A percentile compares a stretch with the other conserved stretches of the same genome.
Evolutionary conservation across 1,140 invertebrate genomes (phyloP).

Genomic region (Bombus soroeensis): DNA sequence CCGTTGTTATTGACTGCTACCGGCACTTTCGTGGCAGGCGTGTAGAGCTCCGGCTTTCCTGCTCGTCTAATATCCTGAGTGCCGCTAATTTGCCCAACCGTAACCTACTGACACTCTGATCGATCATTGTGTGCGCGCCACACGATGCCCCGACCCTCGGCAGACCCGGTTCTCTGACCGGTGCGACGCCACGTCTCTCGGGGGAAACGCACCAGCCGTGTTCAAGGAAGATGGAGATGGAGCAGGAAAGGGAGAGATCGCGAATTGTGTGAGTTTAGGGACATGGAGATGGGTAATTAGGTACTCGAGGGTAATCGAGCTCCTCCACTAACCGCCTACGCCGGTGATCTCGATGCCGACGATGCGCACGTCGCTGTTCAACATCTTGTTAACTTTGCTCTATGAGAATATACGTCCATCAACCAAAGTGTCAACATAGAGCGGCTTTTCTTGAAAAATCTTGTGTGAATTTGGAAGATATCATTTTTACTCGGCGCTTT

Average conservation of each 20-base stretch:
- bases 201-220: not conserved
- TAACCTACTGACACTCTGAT: slow-evolving; percentile 75
- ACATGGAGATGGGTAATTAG: slow-evolving; percentile 69
- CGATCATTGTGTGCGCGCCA: slow-evolving; percentile 67
- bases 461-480: not conserved
- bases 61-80: slow-evolving; percentile 79
- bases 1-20: slow-evolving; percentile 63
- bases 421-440: not conserved
- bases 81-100: slow-evolving; percentile 77
- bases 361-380: slow-evolving; percentile 37
- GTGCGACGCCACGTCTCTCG: not conserved
- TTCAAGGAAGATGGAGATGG: slow-evolving; percentile 41
- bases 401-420: not conserved
- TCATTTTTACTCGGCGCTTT: not conserved
- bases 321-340: slow-evolving; percentile 48
- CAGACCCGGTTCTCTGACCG: not conserved
- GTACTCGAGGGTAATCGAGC: slow-evolving; percentile 69
- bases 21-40: slow-evolving; percentile 45
- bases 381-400: slow-evolving; percentile 39
- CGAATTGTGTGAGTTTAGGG: slow-evolving; percentile 40
- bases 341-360: slow-evolving; percentile 30
- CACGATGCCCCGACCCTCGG: not conserved
- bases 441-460: too few species aligned
- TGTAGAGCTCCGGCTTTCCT: slow-evolving; percentile 34
- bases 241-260: slow-evolving; percentile 32